phyloP scores from a whole-genome alignment of 2,888 invertebrate genomes.

The Nephrotoma guestfalica region DNA sequence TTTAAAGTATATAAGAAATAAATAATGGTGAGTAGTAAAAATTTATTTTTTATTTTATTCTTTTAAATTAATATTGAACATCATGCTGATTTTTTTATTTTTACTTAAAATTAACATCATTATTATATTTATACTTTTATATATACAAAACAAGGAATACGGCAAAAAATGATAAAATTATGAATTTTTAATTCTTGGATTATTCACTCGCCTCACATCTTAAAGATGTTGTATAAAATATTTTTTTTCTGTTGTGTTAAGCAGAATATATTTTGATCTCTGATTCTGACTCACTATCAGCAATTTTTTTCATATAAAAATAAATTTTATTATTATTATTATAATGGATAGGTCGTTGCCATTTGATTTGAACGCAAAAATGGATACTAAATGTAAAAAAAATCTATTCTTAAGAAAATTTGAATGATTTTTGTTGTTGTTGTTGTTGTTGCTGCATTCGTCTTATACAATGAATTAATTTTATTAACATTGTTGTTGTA shows the following conservation, averaged over 20 bases:
- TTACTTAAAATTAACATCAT: background rate
- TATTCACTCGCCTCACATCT: background rate
- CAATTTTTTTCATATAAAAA: background rate
- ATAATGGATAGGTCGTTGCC: background rate
- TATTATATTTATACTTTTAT: background rate
- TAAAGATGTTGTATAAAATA: background rate
- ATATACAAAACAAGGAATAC: background rate
- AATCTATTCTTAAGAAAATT: background rate
- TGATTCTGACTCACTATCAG: background rate
- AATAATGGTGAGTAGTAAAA: background rate
- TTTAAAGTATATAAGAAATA: background rate
- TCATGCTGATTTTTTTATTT: background rate
- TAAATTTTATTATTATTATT: background rate
- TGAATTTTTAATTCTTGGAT: background rate
- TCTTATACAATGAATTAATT: background rate
- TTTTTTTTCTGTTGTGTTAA: background rate
- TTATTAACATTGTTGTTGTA: background rate
- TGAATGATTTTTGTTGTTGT: background rate
- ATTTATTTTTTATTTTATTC: background rate
- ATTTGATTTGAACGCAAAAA: background rate
- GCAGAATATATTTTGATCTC: background rate
- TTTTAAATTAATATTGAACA: background rate
- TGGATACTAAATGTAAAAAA: background rate
- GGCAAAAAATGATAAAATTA: background rate
- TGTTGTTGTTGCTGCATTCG: background rate